Evolutionary conservation across 2,797 vertebrate species (phyloP), one percentile per base, ranked within the genome.

Genomic region (Bucorvus abyssinicus): DNA sequence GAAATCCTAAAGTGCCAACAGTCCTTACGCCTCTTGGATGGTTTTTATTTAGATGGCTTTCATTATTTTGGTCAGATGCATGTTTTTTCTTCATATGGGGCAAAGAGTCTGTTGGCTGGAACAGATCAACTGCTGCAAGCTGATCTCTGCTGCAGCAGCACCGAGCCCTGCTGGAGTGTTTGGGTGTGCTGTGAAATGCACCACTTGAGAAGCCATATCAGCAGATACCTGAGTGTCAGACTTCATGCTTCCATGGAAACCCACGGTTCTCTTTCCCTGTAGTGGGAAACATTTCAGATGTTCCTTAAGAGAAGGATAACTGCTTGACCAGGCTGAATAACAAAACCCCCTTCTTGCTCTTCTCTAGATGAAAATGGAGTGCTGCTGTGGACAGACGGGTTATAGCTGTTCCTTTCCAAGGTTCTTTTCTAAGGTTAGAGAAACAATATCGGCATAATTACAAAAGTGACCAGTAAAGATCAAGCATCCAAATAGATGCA

Each of bases 131-230:
- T 36, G 68, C 81, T 69, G 59, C 67, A 32, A 65, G 60, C 27
- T 49, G 56, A 22, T 40, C 36, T 56, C 56, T 0, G 2, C 68
- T 77, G 70, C 19, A 14, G 12, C 76, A 55, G 29, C 36, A 44
- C 22, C 49, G 3, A 9, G 12, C 45, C 27, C 61, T 27, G 63
- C 50, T 0, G 1, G 14, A 1, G 0, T 22, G 11, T 75, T 63
- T 53, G 52, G 47, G 22, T 49, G 47, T 22, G 47, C 47, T 22
- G 47, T 40, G 89, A 61, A 50, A 42, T 26, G 44, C 27, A 23
- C 17, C 10, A 0, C 40, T 20, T 12, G 23, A 40, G 69, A 61
- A 20, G 9, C 24, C 6, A 0, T 9, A 29, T 27, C 80, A 52
- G 44, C 74, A 60, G 11, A 26, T 64, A 24, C 52, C 65, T 23